A percentile compares a stretch with the other conserved stretches of the same genome.
These are phyloP conservation scores for Aptenodytes forsteri DNA, from an alignment of 2,113 vertebrate species.

Conservation along the genomic window DNA sequence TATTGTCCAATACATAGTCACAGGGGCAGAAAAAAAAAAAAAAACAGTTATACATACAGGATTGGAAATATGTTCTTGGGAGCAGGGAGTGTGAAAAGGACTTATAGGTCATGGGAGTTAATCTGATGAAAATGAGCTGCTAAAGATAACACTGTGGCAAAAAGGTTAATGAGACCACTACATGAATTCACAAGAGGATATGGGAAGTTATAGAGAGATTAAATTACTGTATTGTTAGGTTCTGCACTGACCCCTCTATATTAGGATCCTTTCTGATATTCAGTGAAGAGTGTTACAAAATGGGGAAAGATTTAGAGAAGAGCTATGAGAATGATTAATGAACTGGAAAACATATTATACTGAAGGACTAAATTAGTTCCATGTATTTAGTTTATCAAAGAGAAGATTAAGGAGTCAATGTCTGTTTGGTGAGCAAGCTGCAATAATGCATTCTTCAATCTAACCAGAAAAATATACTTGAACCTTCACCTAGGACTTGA, in stretches of 20 bases:
- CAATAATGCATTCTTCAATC: background rate
- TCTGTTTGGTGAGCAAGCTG: background rate
- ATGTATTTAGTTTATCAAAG: background rate
- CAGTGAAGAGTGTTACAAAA: conserved; percentile 6
- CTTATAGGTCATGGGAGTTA: background rate
- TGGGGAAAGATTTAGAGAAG: background rate
- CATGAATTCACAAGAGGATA: conserved; percentile 19
- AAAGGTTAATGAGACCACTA: conserved; percentile 58
- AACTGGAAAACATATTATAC: background rate
- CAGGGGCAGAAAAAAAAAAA: background rate
- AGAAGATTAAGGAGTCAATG: background rate
- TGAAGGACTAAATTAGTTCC: background rate
- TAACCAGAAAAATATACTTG: background rate
- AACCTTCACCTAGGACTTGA: background rate
- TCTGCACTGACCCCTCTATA: conserved; percentile 6
- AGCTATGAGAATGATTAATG: background rate
- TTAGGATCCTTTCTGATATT: conserved; percentile 3
- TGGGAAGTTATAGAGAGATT: conserved; percentile 15
- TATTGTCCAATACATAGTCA: background rate
- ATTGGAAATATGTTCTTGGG: background rate
- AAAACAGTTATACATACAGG: background rate
- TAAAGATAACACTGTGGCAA: conserved; percentile 52
- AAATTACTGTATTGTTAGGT: conserved; percentile 20
- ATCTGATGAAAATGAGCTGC: conserved; percentile 61
- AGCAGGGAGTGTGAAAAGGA: background rate